Conservation (phyloP, 1,140 invertebrate genomes). For the Adoxophyes honmai region DNA sequence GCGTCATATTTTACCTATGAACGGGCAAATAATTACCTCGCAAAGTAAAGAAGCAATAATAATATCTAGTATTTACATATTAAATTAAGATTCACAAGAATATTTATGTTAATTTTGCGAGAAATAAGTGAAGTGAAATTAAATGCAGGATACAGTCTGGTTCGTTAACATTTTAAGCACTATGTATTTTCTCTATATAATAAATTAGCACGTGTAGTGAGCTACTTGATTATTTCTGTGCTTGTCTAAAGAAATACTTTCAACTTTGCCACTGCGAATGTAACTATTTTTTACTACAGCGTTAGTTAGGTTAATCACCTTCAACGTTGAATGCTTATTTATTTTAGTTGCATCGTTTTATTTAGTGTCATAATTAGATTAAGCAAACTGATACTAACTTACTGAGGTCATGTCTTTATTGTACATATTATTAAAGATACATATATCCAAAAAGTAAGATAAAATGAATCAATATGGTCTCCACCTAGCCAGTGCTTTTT, state of each 20-base stretch:
- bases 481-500: too few species aligned
- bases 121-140: conserved; percentile 9
- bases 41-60: not conserved
- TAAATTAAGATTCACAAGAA: not conserved
- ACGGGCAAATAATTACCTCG: too few species aligned
- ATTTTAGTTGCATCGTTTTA: too few species aligned
- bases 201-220: not conserved
- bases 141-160: conserved; percentile 12
- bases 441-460: too few species aligned
- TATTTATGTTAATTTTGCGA: not conserved
- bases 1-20: too few species aligned
- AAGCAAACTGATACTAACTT: too few species aligned
- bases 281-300: not conserved
- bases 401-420: not conserved
- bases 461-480: too few species aligned
- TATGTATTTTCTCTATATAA: too few species aligned
- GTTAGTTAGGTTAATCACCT: conserved; percentile 1
- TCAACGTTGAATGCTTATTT: not conserved
- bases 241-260: not conserved
- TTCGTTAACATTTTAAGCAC: not conserved
- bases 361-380: too few species aligned
- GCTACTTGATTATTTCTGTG: not conserved
- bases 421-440: too few species aligned
- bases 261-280: conserved; percentile 6
- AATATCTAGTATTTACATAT: not conserved